Evolutionary conservation across 2,113 vertebrate species (phyloP).

Genomic region (Pardalotus punctatus): DNA sequence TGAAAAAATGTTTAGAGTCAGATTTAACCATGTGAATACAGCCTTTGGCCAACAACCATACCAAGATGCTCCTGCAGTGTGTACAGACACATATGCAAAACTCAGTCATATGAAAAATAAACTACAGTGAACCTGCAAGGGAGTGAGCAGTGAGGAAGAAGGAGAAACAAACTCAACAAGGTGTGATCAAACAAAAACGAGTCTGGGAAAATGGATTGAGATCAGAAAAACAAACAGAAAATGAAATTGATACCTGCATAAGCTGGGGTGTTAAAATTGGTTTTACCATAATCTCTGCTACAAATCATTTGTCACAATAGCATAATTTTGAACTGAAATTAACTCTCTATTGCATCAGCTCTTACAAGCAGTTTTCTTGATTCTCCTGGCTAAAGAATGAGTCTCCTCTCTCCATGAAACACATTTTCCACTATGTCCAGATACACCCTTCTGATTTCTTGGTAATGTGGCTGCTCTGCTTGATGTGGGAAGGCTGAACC

Average conservation of each 20-base stretch:
- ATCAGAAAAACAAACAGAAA: neutral
- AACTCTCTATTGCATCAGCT: neutral
- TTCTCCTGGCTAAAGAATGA: neutral
- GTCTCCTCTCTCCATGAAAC: neutral
- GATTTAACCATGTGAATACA: neutral
- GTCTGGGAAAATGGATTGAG: neutral
- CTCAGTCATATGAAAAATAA: neutral
- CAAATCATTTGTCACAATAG: neutral
- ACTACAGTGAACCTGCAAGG: neutral
- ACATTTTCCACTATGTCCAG: neutral
- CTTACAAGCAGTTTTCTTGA: neutral
- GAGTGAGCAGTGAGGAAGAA: neutral
- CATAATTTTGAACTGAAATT: neutral
- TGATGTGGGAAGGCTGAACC: neutral
- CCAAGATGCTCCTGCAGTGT: neutral
- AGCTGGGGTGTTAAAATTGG: neutral
- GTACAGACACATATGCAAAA: accelerated
- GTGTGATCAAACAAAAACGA: neutral
- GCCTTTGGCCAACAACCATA: neutral
- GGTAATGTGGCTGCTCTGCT: neutral
- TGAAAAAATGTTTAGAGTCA: neutral
- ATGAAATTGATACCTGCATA: neutral
- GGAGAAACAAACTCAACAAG: neutral
- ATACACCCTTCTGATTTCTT: neutral
- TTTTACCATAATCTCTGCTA: neutral